Evolutionary conservation across 1,140 invertebrate species (phyloP).

Genomic region (Steinernema khuongi): DNA sequence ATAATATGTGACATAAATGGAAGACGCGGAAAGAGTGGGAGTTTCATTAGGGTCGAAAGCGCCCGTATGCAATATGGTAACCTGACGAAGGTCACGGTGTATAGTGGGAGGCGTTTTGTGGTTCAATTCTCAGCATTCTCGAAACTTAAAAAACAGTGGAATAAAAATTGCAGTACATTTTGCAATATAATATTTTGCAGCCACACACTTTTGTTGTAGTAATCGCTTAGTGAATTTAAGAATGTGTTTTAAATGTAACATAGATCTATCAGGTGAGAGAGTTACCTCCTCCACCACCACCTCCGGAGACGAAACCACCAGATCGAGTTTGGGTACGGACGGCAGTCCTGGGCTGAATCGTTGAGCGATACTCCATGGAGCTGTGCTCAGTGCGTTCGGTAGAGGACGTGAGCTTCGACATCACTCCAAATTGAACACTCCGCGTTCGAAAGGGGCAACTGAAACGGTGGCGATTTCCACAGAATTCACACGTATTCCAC

Average conservation of each 20-base stretch:
- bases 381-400: constrained; percentile 26
- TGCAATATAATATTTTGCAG: no score
- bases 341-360: constrained; percentile 51
- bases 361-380: constrained; percentile 40
- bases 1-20: background rate
- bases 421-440: background rate
- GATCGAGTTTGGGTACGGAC: constrained; percentile 43
- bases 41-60: background rate
- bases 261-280: constrained; percentile 8
- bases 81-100: background rate
- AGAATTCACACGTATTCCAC: background rate
- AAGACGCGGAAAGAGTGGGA: background rate
- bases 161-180: no score
- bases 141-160: no score
- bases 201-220: no score
- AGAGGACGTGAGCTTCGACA: constrained; percentile 18
- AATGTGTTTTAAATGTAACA: no score
- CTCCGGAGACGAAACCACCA: constrained; percentile 27
- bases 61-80: background rate
- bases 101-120: background rate
- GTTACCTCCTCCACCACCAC: constrained; percentile 33
- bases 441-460: background rate
- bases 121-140: no score
- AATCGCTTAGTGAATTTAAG: no score
- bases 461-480: background rate